Evolutionary conservation across 2,797 vertebrate species (phyloP), one percentile per base, ranked within the genome.

Genomic region (Chrysolophus pictus): DNA sequence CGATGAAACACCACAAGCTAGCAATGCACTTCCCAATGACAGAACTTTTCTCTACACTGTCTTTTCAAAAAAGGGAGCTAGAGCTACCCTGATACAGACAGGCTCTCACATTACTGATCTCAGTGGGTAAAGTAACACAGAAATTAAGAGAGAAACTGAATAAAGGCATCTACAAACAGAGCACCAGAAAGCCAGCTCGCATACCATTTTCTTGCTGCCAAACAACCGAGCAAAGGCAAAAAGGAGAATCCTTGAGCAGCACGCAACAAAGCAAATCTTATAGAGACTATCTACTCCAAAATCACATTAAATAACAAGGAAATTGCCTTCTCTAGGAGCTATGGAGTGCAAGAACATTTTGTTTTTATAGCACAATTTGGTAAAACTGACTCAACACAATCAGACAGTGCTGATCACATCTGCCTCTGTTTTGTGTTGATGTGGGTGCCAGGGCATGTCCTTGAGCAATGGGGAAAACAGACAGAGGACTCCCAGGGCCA

Each of bases 311-410:
- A 55, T 85, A 88, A 82, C 35, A 93, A 87, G 91, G 83, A 64
- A 90, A 78, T 74, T 84, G 37, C 28, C 59, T 91, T 76, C 42
- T 90, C 42, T 46, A 51, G 41, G 55, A 85, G 71, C 35, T 79
- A 68, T 2, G 14, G 46, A 79, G 37, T 9, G 68, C 44, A 91
- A 26, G 70, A 95, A 94, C 76, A 73, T 88, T 91, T 95, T 94
- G 83, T 95, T 95, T 96, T 87, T 77, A 58, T 62, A 88, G 65
- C 53, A 69, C 87, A 82, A 79, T 67, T 95, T 84, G 58, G 44
- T 89, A 89, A 84, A 96, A 94, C 78, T 96, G 94, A 94, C 76
- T 93, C 93, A 91, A 89, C 10, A 13, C n/a, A 62, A 87, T 88
- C 88, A 95, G 85, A 89, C 93, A 95, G 68, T 26, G 59, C 69